phyloP scores from a whole-genome alignment of 2,797 vertebrate genomes.

The Telmatherina bonti region DNA sequence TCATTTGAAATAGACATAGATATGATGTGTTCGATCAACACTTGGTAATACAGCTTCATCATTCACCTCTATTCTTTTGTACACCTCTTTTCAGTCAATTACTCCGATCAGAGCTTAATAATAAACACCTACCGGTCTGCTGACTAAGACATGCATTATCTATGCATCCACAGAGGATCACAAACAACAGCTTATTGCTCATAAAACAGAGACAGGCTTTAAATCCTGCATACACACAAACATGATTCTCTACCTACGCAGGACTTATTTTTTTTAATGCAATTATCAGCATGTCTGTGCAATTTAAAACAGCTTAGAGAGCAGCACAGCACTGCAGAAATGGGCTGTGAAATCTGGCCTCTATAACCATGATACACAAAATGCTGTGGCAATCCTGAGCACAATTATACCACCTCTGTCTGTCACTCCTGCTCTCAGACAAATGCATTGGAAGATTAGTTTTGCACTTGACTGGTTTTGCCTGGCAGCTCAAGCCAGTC shows the following conservation, averaged over 20 bases:
- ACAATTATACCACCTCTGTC: slow-evolving; percentile 68
- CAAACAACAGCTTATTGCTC: slow-evolving; percentile 74
- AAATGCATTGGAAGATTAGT: slow-evolving; percentile 79
- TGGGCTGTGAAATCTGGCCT: slow-evolving; percentile 60
- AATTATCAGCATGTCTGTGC: slow-evolving; percentile 68
- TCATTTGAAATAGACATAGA: slow-evolving; percentile 20
- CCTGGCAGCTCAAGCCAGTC: slow-evolving; percentile 61
- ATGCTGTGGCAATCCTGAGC: slow-evolving; percentile 42
- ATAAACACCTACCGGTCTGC: slow-evolving; percentile 60
- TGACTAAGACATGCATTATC: slow-evolving; percentile 75
- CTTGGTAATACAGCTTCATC: slow-evolving; percentile 39
- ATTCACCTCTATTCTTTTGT: slow-evolving; percentile 37
- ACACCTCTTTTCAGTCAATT: slow-evolving; percentile 63
- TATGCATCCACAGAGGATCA: slow-evolving; percentile 72
- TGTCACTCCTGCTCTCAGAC: slow-evolving; percentile 66
- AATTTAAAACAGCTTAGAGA: slow-evolving; percentile 68
- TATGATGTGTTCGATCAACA: slow-evolving; percentile 30
- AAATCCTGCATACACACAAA: slow-evolving; percentile 39
- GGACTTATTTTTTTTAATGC: slow-evolving; percentile 69
- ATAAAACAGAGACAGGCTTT: slow-evolving; percentile 68
- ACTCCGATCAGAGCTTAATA: slow-evolving; percentile 55
- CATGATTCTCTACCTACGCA: slow-evolving; percentile 46
- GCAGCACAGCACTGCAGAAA: slow-evolving; percentile 47
- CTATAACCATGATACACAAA: slow-evolving; percentile 53
- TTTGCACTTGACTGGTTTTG: slow-evolving; percentile 77